phyloP scores from a whole-genome alignment of 2,888 invertebrate genomes.

The Serrognathus titanus region DNA sequence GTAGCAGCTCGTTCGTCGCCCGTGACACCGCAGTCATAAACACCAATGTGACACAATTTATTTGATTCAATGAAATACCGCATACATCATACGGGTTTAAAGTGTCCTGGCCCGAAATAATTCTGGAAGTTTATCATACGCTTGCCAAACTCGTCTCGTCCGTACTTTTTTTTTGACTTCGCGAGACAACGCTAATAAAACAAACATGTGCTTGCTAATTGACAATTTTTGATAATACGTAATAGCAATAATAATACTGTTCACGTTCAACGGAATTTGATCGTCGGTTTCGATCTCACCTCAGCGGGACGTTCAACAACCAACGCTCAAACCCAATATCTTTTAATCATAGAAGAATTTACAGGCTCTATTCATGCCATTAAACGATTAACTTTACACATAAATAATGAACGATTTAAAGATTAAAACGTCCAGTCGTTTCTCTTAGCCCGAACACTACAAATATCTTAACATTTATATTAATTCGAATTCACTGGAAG shows the following conservation, averaged over 20 bases:
- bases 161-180: not conserved
- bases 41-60: conserved; percentile 24
- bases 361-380: conserved; percentile 17
- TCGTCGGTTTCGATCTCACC: not conserved
- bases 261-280: not conserved
- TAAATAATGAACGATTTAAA: conserved; percentile 20
- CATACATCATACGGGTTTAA: conserved; percentile 24
- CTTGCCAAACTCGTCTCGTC: conserved; percentile 22
- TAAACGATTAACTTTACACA: conserved; percentile 19
- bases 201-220: conserved; percentile 12
- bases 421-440: conserved; percentile 12
- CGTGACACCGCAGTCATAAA: conserved; percentile 21
- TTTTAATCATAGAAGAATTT: conserved; percentile 20
- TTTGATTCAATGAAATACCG: conserved; percentile 25
- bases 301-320: conserved; percentile 15
- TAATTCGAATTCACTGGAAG: not conserved
- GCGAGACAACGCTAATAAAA: not conserved
- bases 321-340: conserved; percentile 17
- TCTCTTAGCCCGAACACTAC: not conserved
- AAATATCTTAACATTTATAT: conserved; percentile 2
- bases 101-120: conserved; percentile 22
- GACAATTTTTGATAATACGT: conserved; percentile 7
- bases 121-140: conserved; percentile 25
- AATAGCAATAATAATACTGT: too few relatives aligned
- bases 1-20: conserved; percentile 16